A percentile compares a stretch with the other conserved stretches of the same genome.
phyloP scores from a whole-genome alignment of 2,888 invertebrate genomes.

The Cerceris rybyensis region DNA sequence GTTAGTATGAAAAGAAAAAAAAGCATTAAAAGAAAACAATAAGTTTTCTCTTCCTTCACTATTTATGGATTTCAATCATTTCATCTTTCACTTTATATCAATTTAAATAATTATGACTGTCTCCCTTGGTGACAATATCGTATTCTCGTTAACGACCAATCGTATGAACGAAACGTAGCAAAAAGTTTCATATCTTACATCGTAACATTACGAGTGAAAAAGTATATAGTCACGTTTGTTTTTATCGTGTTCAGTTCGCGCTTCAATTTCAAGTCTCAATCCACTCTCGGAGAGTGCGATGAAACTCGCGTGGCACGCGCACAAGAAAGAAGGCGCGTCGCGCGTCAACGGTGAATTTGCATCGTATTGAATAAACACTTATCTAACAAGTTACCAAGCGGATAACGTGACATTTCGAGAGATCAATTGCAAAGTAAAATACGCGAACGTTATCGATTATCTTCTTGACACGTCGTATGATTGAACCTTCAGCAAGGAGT shows the following conservation, averaged over 20 bases:
- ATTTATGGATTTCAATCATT: too few relatives aligned
- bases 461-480: neutral
- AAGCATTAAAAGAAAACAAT: too few relatives aligned
- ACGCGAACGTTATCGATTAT: constrained; percentile 8
- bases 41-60: too few relatives aligned
- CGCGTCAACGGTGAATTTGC: constrained; percentile 32
- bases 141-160: too few relatives aligned
- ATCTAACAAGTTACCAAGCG: constrained; percentile 15
- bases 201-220: too few relatives aligned
- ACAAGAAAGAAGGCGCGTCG: constrained; percentile 20
- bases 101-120: too few relatives aligned
- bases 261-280: neutral
- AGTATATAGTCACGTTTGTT: neutral
- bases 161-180: too few relatives aligned
- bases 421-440: neutral
- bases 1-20: too few relatives aligned
- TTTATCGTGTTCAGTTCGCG: neutral
- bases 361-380: constrained; percentile 24
- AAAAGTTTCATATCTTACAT: too few relatives aligned
- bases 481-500: neutral
- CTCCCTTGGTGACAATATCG: too few relatives aligned
- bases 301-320: constrained; percentile 14
- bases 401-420: constrained; percentile 26
- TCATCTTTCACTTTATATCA: too few relatives aligned
- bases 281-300: constrained; percentile 8